phyloP scores from a whole-genome alignment of 2,888 invertebrate species.

The Candidula unifasciata region DNA sequence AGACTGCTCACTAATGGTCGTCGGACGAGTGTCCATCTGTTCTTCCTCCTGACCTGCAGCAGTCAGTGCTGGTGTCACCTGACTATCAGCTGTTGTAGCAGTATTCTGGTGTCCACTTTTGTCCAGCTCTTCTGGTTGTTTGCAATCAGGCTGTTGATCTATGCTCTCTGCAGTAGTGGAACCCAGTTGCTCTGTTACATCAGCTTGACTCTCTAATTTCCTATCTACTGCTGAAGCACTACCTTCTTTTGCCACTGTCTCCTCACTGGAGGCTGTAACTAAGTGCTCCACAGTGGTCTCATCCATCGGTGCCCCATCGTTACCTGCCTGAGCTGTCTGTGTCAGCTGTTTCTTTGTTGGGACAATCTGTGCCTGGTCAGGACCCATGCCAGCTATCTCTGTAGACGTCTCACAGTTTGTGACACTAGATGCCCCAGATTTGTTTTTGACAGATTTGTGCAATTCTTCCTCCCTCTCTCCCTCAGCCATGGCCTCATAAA shows the following conservation, averaged over 20 bases:
- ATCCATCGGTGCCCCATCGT: too few species aligned
- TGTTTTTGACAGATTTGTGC: background rate
- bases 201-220: too few species aligned
- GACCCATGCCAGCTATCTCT: background rate
- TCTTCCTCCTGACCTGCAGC: background rate
- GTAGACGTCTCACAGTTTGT: constrained; percentile 1
- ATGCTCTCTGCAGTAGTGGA: background rate
- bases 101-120: too few species aligned
- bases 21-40: background rate
- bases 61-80: background rate
- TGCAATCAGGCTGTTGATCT: too few species aligned
- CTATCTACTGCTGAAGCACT: background rate
- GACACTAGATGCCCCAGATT: background rate
- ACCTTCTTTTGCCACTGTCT: too few species aligned
- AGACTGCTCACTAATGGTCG: background rate
- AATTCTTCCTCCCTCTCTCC: constrained; percentile 44
- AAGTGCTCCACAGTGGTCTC: too few species aligned
- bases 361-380: background rate
- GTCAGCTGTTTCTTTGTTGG: background rate
- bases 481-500: constrained; percentile 49
- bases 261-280: too few species aligned
- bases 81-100: too few species aligned
- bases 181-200: background rate
- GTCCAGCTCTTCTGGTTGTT: too few species aligned
- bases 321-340: too few species aligned